Conservation (phyloP, 2,888 invertebrate genomes). For the Bruchidius siliquastri region DNA sequence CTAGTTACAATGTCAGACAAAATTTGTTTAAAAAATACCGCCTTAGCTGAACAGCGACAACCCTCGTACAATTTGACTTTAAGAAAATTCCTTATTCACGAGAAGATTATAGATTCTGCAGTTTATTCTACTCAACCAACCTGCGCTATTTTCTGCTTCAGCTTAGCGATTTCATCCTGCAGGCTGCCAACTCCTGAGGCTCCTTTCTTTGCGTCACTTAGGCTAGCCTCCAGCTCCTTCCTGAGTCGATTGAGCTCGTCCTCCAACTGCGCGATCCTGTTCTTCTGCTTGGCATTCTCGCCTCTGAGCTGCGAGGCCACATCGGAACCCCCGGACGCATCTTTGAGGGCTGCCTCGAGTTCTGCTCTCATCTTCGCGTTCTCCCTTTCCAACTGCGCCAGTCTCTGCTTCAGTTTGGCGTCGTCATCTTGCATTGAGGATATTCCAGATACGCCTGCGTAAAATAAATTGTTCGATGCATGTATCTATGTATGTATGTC, state of each 20-base stretch:
- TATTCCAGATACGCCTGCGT: slow-evolving; percentile 6
- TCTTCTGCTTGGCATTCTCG: slow-evolving; percentile 25
- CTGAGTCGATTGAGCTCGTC: slow-evolving; percentile 19
- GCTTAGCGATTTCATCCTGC: slow-evolving; percentile 13
- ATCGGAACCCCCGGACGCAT: slow-evolving; percentile 12
- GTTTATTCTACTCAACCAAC: slow-evolving; percentile 20
- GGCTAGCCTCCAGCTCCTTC: slow-evolving; percentile 15
- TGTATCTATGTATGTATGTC: no score
- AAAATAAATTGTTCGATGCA: no score
- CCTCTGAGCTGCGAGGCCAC: slow-evolving; percentile 15
- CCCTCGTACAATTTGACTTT: no score
- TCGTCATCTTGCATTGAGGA: slow-evolving; percentile 22
- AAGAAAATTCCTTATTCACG: no score
- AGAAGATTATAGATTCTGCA: no score
- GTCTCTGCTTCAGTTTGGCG: slow-evolving; percentile 25
- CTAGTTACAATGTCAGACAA: no score
- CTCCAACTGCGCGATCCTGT: slow-evolving; percentile 21
- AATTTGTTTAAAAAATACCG: no score
- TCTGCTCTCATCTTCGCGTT: slow-evolving; percentile 20
- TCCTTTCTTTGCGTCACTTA: slow-evolving; percentile 19
- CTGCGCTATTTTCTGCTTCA: slow-evolving; percentile 15
- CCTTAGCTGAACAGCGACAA: no score
- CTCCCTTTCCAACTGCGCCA: slow-evolving; percentile 26
- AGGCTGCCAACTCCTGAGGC: slow-evolving; percentile 5
- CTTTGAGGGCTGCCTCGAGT: slow-evolving; percentile 16